Evolutionary conservation across 1,140 invertebrate species (phyloP).

Genomic region (Pemphigus obesinymphae): DNA sequence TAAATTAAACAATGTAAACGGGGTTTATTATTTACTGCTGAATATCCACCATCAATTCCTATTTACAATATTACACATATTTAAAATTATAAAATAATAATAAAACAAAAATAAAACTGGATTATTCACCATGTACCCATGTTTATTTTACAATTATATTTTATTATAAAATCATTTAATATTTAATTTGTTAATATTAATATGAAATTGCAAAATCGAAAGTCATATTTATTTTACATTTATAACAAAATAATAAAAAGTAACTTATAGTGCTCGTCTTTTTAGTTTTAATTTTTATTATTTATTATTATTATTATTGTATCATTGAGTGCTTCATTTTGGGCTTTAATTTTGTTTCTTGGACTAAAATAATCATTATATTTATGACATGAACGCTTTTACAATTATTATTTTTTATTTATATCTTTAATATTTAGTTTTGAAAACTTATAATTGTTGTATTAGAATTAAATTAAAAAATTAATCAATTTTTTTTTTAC

Average conservation of each 20-base stretch:
- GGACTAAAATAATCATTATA: constrained; percentile 1
- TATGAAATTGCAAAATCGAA: background rate
- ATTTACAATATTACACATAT: constrained; percentile 5
- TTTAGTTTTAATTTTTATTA: constrained; percentile 34
- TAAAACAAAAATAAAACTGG: constrained; percentile 11
- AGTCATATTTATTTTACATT: constrained; percentile 20
- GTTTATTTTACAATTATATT: constrained; percentile 27
- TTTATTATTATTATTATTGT: constrained; percentile 25
- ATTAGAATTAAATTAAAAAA: background rate
- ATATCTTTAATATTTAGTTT: background rate
- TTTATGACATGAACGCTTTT: constrained; percentile 16
- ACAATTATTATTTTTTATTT: background rate
- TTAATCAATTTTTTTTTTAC: background rate
- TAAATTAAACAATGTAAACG: background rate
- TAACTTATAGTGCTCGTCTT: constrained; percentile 24
- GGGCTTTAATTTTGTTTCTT: constrained; percentile 15
- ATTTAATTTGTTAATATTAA: constrained; percentile 31
- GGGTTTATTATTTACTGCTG: constrained; percentile 8
- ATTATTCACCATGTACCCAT: constrained; percentile 26
- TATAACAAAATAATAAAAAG: constrained; percentile 30
- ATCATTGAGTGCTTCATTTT: constrained; percentile 32
- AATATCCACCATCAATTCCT: background rate
- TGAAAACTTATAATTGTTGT: background rate
- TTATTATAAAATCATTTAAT: constrained; percentile 15
- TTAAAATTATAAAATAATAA: background rate